Percentiles rank a stretch among this genome's conserved stretches.
Conservation (phyloP, 1,140 invertebrate genomes). For the Drosophila saltans region DNA sequence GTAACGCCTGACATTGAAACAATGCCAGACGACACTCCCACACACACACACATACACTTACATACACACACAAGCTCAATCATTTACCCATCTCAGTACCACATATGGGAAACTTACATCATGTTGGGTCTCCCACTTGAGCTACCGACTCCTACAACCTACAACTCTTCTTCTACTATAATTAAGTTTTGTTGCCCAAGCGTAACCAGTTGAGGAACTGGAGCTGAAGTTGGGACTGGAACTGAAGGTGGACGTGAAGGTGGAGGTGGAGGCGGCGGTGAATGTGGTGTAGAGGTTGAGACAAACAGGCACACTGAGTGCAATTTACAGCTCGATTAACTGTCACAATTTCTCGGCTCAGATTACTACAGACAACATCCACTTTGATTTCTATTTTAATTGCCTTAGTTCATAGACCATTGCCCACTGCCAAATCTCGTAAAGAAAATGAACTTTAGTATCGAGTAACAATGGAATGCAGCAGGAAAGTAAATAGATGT, state of each 20-base stretch:
- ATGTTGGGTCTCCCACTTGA: constrained; percentile 38
- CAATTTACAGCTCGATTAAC: constrained; percentile 80
- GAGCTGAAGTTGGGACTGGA: constrained; percentile 29
- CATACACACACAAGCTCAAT: not conserved
- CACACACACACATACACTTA: not conserved
- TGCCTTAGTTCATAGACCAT: constrained; percentile 9
- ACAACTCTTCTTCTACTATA: constrained; percentile 57
- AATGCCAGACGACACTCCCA: constrained; percentile 43
- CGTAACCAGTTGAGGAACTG: constrained; percentile 46
- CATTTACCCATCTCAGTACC: not conserved
- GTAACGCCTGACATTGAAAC: constrained; percentile 74
- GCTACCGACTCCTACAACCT: constrained; percentile 30
- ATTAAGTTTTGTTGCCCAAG: constrained; percentile 74
- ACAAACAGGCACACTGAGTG: constrained; percentile 22
- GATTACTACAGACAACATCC: constrained; percentile 39
- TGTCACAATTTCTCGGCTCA: constrained; percentile 62
- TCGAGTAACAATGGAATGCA: not conserved
- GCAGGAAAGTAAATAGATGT: not conserved
- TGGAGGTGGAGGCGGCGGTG: not conserved
- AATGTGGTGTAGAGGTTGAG: constrained; percentile 8
- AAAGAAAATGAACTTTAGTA: not conserved
- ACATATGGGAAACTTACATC: constrained; percentile 24
- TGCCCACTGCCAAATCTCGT: not conserved
- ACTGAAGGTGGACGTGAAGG: not conserved
- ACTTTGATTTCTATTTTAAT: constrained; percentile 22